Conservation (phyloP, 2,113 vertebrate genomes). For the Agapornis roseicollis region DNA sequence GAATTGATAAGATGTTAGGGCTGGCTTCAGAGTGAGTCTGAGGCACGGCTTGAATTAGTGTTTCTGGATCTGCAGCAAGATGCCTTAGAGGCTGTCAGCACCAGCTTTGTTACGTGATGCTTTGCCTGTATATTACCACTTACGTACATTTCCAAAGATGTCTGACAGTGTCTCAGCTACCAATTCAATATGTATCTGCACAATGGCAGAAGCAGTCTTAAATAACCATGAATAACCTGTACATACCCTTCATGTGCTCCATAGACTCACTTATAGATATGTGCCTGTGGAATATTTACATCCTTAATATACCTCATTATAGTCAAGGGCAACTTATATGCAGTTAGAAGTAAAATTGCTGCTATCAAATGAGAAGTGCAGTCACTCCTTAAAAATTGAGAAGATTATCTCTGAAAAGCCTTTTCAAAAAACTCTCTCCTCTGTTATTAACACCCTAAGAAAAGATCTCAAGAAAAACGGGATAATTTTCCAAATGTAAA, state of each 20-base stretch:
- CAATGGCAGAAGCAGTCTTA: not conserved
- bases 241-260: not conserved
- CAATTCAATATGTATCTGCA: not conserved
- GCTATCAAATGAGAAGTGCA: constrained; percentile 40
- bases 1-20: not conserved
- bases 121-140: not conserved
- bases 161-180: not conserved
- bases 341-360: constrained; percentile 49
- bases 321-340: not conserved
- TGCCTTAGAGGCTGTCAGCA: not conserved
- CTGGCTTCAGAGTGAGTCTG: not conserved
- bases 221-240: not conserved
- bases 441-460: constrained; percentile 71
- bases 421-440: constrained; percentile 60
- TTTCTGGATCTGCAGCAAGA: not conserved
- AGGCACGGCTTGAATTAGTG: not conserved
- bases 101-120: not conserved
- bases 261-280: not conserved
- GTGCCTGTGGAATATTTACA: constrained; percentile 8
- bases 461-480: constrained; percentile 64
- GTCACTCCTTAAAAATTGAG: constrained; percentile 50
- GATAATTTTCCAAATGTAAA: constrained; percentile 69
- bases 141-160: not conserved
- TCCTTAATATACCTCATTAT: not conserved
- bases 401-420: constrained; percentile 65